phyloP scores from a whole-genome alignment of 1,140 invertebrate genomes.

The Drosophila auraria region DNA sequence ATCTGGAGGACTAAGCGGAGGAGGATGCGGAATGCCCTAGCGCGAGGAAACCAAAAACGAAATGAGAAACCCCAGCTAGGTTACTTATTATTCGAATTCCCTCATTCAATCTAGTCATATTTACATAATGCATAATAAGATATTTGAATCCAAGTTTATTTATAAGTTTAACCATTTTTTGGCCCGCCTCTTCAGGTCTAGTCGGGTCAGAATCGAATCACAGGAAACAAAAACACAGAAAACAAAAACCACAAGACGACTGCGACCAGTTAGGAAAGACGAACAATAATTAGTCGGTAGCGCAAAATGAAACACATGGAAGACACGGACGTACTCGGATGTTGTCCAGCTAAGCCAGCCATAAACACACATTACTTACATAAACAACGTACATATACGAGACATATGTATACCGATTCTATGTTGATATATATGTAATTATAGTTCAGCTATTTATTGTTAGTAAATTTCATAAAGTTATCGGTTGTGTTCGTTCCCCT shows the following conservation, averaged over 20 bases:
- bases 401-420: conserved; percentile 53
- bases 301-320: conserved; percentile 58
- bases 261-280: conserved; percentile 55
- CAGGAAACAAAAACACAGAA: conserved; percentile 8
- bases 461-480: conserved; percentile 73
- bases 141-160: conserved; percentile 77
- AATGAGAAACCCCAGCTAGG: conserved; percentile 59
- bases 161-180: conserved; percentile 81
- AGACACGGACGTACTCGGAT: background rate
- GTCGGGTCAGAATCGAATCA: conserved; percentile 33
- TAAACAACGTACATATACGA: conserved; percentile 52
- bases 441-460: conserved; percentile 77
- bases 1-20: conserved; percentile 97
- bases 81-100: conserved; percentile 76
- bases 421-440: conserved; percentile 77
- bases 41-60: conserved; percentile 6
- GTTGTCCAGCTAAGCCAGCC: conserved; percentile 30
- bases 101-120: conserved; percentile 79
- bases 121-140: conserved; percentile 82
- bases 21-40: conserved; percentile 20
- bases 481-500: conserved; percentile 63
- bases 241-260: conserved; percentile 31
- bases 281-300: conserved; percentile 83
- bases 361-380: conserved; percentile 61
- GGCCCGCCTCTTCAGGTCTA: too few relatives aligned